These are phyloP conservation scores for Hedychridium roseum DNA, from an alignment of 2,888 invertebrate genomes.

Conservation along the genomic window DNA sequence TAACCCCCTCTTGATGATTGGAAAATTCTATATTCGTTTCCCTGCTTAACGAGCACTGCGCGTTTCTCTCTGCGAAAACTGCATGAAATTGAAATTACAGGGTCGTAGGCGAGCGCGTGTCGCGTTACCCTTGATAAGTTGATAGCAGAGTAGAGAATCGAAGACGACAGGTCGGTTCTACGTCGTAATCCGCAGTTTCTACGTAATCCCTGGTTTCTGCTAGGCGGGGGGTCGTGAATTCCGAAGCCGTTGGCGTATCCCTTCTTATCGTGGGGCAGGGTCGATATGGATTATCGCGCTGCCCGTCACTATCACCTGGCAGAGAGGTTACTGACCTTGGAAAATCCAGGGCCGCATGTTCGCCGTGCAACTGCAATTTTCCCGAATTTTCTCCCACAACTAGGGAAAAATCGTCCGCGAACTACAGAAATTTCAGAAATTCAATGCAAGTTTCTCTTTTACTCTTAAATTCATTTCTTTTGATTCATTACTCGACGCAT, in stretches of 20 bases:
- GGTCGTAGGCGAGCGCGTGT: too few relatives aligned
- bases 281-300: slow-evolving; percentile 31
- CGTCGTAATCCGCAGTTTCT: too few relatives aligned
- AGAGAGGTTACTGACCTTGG: slow-evolving; percentile 10
- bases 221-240: too few relatives aligned
- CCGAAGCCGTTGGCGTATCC: slow-evolving; percentile 2
- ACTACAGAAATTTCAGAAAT: not conserved
- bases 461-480: not conserved
- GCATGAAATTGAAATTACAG: too few relatives aligned
- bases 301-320: slow-evolving; percentile 13
- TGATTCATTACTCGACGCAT: not conserved
- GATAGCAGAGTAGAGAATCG: too few relatives aligned
- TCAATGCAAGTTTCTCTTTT: not conserved
- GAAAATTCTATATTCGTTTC: too few relatives aligned
- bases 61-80: too few relatives aligned
- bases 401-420: not conserved
- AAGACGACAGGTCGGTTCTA: too few relatives aligned
- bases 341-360: slow-evolving; percentile 5
- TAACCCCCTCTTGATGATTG: too few relatives aligned
- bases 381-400: not conserved
- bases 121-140: too few relatives aligned
- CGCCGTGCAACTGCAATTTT: not conserved
- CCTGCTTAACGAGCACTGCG: too few relatives aligned
- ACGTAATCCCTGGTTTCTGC: too few relatives aligned
- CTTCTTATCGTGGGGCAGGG: slow-evolving; percentile 10